Percentiles rank a stretch among this genome's conserved stretches.
These are phyloP conservation scores for Furcifer pardalis DNA, from an alignment of 2,797 vertebrate genomes.

Conservation along the genomic window DNA sequence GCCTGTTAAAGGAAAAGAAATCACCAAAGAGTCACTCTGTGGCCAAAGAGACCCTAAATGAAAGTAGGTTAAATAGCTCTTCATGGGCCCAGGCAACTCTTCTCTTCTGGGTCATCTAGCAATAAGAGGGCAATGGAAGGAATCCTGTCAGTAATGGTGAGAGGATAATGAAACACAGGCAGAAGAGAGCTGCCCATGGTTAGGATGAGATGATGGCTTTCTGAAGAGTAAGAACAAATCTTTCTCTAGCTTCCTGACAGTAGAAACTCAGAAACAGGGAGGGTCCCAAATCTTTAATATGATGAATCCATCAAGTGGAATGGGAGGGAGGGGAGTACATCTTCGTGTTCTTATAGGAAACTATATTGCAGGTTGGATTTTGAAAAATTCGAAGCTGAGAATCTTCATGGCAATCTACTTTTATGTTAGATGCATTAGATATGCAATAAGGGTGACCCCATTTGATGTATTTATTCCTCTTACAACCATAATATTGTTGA, in stretches of 20 bases:
- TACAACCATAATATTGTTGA: not conserved
- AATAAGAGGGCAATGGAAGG: conserved; percentile 20
- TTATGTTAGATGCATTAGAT: not conserved
- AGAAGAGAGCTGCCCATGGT: not conserved
- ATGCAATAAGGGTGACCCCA: too few species aligned
- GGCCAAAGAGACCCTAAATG: conserved; percentile 1
- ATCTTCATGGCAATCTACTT: not conserved
- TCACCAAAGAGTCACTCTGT: conserved; percentile 72
- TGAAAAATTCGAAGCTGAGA: not conserved
- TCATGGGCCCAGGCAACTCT: conserved; percentile 76
- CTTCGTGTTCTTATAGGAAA: too few species aligned
- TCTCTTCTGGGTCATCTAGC: conserved; percentile 81
- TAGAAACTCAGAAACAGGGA: not conserved
- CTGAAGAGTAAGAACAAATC: conserved; percentile 4
- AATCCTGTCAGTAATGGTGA: conserved; percentile 28
- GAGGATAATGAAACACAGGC: conserved; percentile 25
- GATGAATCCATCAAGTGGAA: not conserved
- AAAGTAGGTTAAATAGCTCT: conserved; percentile 4
- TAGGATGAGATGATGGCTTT: conserved; percentile 11
- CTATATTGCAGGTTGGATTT: not conserved
- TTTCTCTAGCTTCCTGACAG: not conserved
- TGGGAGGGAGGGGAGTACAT: too few species aligned
- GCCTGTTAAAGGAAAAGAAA: conserved; percentile 76
- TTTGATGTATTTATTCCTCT: not conserved
- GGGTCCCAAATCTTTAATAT: not conserved